These are phyloP conservation scores for Clarias pachynema DNA, from an alignment of 2,797 vertebrate genomes.

Conservation along the genomic window DNA sequence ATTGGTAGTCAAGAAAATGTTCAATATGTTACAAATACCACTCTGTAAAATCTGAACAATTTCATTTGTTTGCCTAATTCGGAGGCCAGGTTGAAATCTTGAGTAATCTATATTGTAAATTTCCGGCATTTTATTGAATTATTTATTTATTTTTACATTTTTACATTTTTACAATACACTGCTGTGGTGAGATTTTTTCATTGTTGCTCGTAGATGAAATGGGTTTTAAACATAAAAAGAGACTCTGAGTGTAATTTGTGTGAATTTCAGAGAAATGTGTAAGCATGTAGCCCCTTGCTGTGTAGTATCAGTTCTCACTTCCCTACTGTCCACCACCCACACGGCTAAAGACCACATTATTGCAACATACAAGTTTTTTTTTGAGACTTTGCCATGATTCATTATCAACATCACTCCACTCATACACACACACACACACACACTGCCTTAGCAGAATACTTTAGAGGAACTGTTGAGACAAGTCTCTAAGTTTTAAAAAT, in stretches of 20 bases:
- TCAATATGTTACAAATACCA: neutral
- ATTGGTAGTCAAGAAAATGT: conserved; percentile 49
- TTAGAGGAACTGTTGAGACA: conserved; percentile 62
- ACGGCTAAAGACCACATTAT: conserved; percentile 27
- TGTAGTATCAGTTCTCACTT: neutral
- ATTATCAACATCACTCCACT: neutral
- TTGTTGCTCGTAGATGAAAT: neutral
- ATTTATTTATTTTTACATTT: neutral
- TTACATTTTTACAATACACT: neutral
- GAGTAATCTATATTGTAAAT: neutral
- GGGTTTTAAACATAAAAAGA: neutral
- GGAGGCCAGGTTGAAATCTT: neutral
- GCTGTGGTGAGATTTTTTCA: neutral
- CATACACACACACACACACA: conserved; percentile 18
- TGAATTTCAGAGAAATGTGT: neutral
- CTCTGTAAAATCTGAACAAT: neutral
- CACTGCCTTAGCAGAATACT: conserved; percentile 56
- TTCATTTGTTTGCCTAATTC: neutral
- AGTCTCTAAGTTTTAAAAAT: conserved; percentile 62
- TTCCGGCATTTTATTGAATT: no score
- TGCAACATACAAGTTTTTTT: conserved; percentile 23
- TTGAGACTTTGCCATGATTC: conserved; percentile 26
- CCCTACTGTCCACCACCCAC: conserved; percentile 26
- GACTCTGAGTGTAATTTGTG: neutral
- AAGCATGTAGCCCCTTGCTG: neutral